These are phyloP conservation scores for Eilema caniola DNA, from an alignment of 2,888 invertebrate species.

Conservation along the genomic window DNA sequence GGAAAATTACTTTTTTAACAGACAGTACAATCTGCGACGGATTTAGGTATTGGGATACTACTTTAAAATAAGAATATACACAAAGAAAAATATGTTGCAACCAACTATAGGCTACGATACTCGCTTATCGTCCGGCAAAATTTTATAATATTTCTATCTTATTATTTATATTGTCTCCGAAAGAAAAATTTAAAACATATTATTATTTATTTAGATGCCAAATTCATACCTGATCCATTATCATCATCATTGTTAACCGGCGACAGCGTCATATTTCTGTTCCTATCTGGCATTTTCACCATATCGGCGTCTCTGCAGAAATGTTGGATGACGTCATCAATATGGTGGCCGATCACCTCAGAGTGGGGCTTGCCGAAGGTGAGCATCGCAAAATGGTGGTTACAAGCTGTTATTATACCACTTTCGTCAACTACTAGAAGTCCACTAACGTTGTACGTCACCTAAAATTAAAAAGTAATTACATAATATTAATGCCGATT, in stretches of 20 bases:
- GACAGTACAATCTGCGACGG: no score
- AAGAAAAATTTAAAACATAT: no score
- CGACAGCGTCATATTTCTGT: slow-evolving; percentile 85
- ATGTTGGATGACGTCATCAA: slow-evolving; percentile 87
- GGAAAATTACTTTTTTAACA: no score
- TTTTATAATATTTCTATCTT: no score
- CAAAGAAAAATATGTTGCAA: no score
- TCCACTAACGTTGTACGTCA: slow-evolving; percentile 89
- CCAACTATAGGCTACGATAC: no score
- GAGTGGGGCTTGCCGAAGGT: slow-evolving; percentile 88
- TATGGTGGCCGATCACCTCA: slow-evolving; percentile 87
- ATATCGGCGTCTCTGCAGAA: slow-evolving; percentile 87
- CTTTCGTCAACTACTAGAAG: slow-evolving; percentile 88
- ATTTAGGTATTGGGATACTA: no score
- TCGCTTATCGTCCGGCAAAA: no score
- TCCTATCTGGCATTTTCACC: slow-evolving; percentile 74
- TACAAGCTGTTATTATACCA: slow-evolving; percentile 89
- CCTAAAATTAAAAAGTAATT: slow-evolving; percentile 67
- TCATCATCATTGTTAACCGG: slow-evolving; percentile 85
- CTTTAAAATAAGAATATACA: no score
- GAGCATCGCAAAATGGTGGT: slow-evolving; percentile 89
- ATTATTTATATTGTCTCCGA: no score
- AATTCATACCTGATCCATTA: slow-evolving; percentile 72
- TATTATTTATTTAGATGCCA: neutral
- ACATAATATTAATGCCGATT: neutral